phyloP scores from a whole-genome alignment of 2,888 invertebrate genomes.

The Gisinianus flammeolus region DNA sequence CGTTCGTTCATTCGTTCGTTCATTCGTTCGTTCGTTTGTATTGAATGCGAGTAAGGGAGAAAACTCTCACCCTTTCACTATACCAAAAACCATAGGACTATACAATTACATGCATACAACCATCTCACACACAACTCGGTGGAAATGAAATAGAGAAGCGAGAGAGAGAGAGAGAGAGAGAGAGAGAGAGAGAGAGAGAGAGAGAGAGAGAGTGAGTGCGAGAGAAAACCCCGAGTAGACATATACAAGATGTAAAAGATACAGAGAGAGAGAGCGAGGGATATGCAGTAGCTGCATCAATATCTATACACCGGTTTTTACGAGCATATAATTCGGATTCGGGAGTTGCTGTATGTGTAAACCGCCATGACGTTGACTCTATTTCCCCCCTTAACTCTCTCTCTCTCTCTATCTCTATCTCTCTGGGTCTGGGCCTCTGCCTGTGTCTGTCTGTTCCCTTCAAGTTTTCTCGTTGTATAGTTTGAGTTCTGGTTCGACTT shows the following conservation, averaged over 20 bases:
- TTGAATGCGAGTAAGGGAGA: too few species aligned
- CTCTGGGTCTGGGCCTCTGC: neutral
- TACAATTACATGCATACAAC: too few species aligned
- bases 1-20: too few species aligned
- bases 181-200: constrained; percentile 17
- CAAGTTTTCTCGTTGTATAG: neutral
- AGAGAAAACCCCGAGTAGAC: constrained; percentile 18
- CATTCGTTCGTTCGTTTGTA: too few species aligned
- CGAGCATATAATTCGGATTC: neutral
- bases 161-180: neutral
- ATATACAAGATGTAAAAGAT: neutral
- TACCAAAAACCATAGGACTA: too few species aligned
- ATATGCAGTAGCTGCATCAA: too few species aligned
- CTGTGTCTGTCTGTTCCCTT: neutral
- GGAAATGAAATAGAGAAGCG: neutral
- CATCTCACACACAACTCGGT: neutral
- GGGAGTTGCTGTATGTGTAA: neutral
- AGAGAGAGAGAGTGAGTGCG: constrained; percentile 6
- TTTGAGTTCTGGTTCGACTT: too few species aligned
- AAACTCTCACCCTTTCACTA: too few species aligned
- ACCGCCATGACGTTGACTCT: constrained; percentile 37
- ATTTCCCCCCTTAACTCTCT: constrained; percentile 22
- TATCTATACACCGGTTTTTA: neutral
- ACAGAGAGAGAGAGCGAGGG: neutral
- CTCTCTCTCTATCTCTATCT: constrained; percentile 30